Conservation (phyloP, 2,888 invertebrate species). For the Drosophila tripunctata region DNA sequence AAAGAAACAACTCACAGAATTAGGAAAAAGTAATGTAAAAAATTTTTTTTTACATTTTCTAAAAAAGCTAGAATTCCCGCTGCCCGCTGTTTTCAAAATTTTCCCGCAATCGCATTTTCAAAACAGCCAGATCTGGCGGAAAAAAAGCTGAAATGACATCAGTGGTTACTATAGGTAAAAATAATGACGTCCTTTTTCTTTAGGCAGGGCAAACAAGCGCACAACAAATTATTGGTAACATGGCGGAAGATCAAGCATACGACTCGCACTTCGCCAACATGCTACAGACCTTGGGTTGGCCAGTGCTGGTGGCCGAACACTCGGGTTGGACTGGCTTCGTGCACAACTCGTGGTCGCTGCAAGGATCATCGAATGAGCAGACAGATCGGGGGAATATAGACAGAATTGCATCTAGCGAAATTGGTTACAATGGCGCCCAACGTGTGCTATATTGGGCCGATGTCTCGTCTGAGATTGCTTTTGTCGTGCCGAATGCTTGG, state of each 20-base stretch:
- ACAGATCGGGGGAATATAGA: too few relatives aligned
- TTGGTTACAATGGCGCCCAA: constrained; percentile 92
- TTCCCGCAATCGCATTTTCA: too few relatives aligned
- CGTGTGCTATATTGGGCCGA: constrained; percentile 98
- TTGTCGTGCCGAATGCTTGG: constrained; percentile 92
- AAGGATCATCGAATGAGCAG: constrained; percentile 57
- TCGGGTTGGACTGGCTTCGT: constrained; percentile 98
- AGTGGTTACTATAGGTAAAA: too few relatives aligned
- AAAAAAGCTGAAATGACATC: too few relatives aligned
- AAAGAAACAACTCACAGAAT: too few relatives aligned
- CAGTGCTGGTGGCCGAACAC: constrained; percentile 93
- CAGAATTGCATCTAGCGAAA: constrained; percentile 84
- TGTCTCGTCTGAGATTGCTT: constrained; percentile 96
- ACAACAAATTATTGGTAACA: constrained; percentile 89
- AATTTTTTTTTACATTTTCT: too few relatives aligned
- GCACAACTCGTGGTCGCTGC: constrained; percentile 92
- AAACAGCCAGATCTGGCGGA: too few relatives aligned
- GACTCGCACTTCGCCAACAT: constrained; percentile 87
- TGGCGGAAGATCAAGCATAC: constrained; percentile 80
- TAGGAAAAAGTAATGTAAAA: too few relatives aligned
- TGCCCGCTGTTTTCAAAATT: too few relatives aligned
- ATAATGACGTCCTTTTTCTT: too few relatives aligned
- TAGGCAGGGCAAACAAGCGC: constrained; percentile 90
- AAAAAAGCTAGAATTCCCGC: too few relatives aligned
- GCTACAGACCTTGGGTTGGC: constrained; percentile 92